Percentiles rank a stretch among this genome's conserved stretches.
phyloP scores from a whole-genome alignment of 1,140 invertebrate genomes.

The Metaphire vulgaris region DNA sequence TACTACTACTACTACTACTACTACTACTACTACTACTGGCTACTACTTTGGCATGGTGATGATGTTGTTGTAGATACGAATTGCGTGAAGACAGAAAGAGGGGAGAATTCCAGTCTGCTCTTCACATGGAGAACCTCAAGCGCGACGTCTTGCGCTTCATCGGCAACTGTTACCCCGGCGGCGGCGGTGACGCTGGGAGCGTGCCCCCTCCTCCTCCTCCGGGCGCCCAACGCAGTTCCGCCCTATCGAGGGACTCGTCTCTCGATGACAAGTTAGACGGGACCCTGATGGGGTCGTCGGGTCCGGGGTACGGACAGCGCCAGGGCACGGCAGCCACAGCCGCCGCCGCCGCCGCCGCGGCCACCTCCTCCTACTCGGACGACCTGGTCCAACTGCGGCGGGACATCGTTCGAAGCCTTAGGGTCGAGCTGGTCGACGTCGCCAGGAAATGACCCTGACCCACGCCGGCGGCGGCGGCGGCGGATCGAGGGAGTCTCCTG shows the following conservation, averaged over 20 bases:
- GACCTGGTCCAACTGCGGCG: neutral
- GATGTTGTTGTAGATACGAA: constrained; percentile 53
- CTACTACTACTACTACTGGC: no score
- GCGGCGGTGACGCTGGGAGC: neutral
- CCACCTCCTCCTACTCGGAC: neutral
- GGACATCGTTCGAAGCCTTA: neutral
- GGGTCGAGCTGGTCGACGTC: neutral
- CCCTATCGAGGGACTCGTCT: neutral
- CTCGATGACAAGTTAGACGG: neutral
- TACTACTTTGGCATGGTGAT: no score
- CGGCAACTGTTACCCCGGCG: neutral
- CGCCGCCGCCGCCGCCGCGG: no score
- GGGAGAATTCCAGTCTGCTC: constrained; percentile 52
- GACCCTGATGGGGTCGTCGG: neutral
- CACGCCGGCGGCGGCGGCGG: no score
- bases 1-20: no score
- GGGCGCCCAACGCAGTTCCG: neutral
- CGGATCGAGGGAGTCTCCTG: neutral
- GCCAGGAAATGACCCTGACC: neutral
- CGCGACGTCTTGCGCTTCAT: constrained; percentile 51
- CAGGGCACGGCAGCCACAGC: no score
- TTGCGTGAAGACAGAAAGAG: constrained; percentile 56
- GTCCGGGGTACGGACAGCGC: no score
- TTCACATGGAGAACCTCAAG: constrained; percentile 55
- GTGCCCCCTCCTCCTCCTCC: neutral